Percentiles rank a stretch among this genome's conserved stretches.
Evolutionary conservation across 2,797 vertebrate genomes (phyloP).

Genomic region (Cynodonichthys magdalenae): DNA sequence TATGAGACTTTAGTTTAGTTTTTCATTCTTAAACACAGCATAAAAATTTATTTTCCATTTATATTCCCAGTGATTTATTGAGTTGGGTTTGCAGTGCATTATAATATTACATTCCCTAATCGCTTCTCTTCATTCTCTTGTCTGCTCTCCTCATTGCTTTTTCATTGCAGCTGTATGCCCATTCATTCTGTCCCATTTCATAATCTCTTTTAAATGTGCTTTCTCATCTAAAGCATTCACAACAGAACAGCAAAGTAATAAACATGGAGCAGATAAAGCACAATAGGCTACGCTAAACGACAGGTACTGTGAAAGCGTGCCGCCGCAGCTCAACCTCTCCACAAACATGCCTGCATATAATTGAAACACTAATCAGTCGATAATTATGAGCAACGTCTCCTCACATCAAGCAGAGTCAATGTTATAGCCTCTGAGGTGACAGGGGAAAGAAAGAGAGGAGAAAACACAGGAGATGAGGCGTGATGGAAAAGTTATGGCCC

Average conservation of each 20-base stretch:
- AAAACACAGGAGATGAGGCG: constrained; percentile 64
- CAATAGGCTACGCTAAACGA: constrained; percentile 30
- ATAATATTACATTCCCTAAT: constrained; percentile 5
- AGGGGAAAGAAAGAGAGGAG: constrained; percentile 38
- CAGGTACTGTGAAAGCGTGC: constrained; percentile 29
- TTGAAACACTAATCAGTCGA: constrained; percentile 62
- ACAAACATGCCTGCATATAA: constrained; percentile 54
- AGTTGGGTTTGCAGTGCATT: constrained; percentile 15
- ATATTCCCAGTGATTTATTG: neutral
- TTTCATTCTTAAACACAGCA: constrained; percentile 1
- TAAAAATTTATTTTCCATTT: neutral
- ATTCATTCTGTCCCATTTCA: constrained; percentile 35
- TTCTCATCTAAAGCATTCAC: constrained; percentile 24
- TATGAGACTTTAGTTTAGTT: neutral
- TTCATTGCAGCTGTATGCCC: constrained; percentile 11
- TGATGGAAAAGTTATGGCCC: constrained; percentile 70
- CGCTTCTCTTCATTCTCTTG: neutral
- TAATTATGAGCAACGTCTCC: constrained; percentile 55
- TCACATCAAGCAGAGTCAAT: constrained; percentile 48
- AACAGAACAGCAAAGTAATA: constrained; percentile 27
- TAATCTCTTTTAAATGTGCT: constrained; percentile 49
- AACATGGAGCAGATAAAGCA: constrained; percentile 17
- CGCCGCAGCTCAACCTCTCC: constrained; percentile 21
- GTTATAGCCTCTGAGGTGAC: constrained; percentile 40
- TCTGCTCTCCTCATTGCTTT: constrained; percentile 16